Percentiles rank a stretch among this genome's conserved stretches.
Evolutionary conservation across 2,888 invertebrate species (phyloP).

Genomic region (Elegia similella): DNA sequence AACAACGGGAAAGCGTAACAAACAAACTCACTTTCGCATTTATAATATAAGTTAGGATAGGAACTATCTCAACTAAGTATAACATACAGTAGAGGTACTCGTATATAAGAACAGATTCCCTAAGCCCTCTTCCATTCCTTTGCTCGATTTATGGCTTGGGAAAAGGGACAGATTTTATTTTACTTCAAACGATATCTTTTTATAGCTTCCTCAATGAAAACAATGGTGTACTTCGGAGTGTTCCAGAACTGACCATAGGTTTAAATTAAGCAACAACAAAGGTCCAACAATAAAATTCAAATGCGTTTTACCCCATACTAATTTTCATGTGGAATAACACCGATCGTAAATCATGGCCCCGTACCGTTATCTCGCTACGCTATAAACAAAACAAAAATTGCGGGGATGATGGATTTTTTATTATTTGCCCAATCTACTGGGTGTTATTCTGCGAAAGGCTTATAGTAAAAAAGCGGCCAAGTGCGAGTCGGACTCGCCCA

Average conservation of each 20-base stretch:
- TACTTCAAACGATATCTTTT: too few species aligned
- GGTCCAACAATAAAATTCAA: conserved; percentile 14
- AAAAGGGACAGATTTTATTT: too few species aligned
- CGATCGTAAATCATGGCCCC: conserved; percentile 14
- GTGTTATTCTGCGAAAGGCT: conserved; percentile 5
- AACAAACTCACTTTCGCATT: too few species aligned
- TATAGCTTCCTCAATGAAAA: background rate
- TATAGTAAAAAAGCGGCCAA: background rate
- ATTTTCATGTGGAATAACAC: conserved; percentile 18
- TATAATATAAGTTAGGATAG: too few species aligned
- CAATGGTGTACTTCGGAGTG: background rate
- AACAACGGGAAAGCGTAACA: too few species aligned
- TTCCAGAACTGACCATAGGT: background rate
- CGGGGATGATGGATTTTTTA: conserved; percentile 13
- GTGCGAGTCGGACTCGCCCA: too few species aligned
- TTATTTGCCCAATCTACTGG: conserved; percentile 14
- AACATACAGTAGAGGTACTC: too few species aligned
- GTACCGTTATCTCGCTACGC: conserved; percentile 7
- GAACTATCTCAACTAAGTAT: too few species aligned
- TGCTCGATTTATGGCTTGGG: too few species aligned
- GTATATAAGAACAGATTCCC: too few species aligned
- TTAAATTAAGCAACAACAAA: conserved; percentile 8
- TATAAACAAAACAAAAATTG: conserved; percentile 17
- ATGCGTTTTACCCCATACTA: conserved; percentile 15
- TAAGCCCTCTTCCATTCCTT: too few species aligned